These are phyloP conservation scores for Cyclophora albipunctata DNA, from an alignment of 2,888 invertebrate genomes.

Conservation along the genomic window DNA sequence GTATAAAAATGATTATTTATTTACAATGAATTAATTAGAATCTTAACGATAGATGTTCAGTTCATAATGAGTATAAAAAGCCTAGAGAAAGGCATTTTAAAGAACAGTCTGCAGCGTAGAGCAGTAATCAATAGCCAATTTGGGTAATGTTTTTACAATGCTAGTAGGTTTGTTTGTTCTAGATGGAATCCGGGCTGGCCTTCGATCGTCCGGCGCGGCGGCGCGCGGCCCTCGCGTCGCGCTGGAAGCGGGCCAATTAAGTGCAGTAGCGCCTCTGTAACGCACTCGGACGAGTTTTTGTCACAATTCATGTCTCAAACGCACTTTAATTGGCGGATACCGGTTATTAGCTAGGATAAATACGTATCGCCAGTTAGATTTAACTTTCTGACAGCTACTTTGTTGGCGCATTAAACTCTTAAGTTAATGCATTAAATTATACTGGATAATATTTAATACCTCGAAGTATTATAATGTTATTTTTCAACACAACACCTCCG, in stretches of 20 bases:
- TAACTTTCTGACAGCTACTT: slow-evolving; percentile 5
- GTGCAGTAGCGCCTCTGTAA: slow-evolving; percentile 66
- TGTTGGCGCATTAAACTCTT: not conserved
- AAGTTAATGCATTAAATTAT: no score
- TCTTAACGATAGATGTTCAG: no score
- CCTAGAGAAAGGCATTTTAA: no score
- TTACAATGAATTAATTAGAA: no score
- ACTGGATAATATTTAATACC: no score
- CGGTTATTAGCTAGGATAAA: slow-evolving; percentile 55
- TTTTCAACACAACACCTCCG: no score
- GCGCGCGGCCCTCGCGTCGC: no score
- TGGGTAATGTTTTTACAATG: not conserved
- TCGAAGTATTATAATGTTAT: no score
- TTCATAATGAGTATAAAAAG: no score
- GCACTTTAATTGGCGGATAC: slow-evolving; percentile 65
- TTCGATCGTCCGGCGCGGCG: slow-evolving; percentile 42
- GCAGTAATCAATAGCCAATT: no score
- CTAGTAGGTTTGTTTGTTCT: slow-evolving; percentile 5
- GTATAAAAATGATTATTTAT: no score
- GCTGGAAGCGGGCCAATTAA: slow-evolving; percentile 48
- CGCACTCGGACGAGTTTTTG: slow-evolving; percentile 61
- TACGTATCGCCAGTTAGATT: slow-evolving; percentile 23
- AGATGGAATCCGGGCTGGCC: slow-evolving; percentile 34
- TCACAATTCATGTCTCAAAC: slow-evolving; percentile 35
- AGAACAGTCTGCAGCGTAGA: no score